Base-by-base conservation (phyloP, 2,888 invertebrate species). In the Rhingia campestris region DNA sequence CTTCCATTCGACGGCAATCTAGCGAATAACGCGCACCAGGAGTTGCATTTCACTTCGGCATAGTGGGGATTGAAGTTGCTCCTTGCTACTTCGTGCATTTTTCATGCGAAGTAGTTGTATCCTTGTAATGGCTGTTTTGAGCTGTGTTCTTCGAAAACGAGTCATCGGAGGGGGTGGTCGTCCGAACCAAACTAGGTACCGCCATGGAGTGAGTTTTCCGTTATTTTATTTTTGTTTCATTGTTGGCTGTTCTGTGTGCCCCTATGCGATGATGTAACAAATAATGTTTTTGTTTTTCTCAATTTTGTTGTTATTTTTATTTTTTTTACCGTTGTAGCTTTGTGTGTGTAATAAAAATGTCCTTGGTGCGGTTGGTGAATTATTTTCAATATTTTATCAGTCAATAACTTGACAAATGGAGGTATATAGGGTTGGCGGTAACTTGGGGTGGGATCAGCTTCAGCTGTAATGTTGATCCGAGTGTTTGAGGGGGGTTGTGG, bases 341-440 rank as follows among this genome's bases (percentile, higher is more conserved):
- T 69, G 79, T 84, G 69, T 84, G 69, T 80, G 82, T 66, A 84
- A 75, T 84, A 84, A 84, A 84, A 84, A 80, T 70, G 84, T 84
- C 84, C 75, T 84, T 84, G 80, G 74, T 70, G 84, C 59, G 74
- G 80, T 80, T 37, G 66, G 64, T 70, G 84, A 84, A 80, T 84
- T 84, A 84, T 84, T 80, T 80, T 84, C 84, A 84, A 84, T 84
- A 84, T 84, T 84, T 84, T 84, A 84, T 80, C 84, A 84, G 84
- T 84, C 84, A 84, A 84, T 84, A 84, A 84, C 84, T 84, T 84
- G 84, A 84, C 84, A 84, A 84, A 80, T 84, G 84, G 64, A 43
- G 80, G 77, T 10, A 45, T 53, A 51, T 30, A n/a, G 14, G 4
- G 35, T 49, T 10, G 49, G 39, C 33, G 39, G 41, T 64, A 1